Evolutionary conservation across 1,140 invertebrate species (phyloP), one percentile per base, ranked within the genome.

Genomic region (Sarcophaga peregrina): DNA sequence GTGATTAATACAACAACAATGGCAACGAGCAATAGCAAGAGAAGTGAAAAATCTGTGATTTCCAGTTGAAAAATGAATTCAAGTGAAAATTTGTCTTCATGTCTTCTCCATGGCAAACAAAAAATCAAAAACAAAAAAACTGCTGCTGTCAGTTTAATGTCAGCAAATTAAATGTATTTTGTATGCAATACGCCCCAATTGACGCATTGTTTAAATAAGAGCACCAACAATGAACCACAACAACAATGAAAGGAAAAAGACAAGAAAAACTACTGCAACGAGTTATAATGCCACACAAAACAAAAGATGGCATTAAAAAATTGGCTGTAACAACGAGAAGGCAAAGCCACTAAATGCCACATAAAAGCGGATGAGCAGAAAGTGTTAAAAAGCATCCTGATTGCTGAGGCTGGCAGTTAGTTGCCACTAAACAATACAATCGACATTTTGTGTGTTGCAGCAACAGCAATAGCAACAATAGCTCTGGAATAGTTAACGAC

Each of bases 151-250:
- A 80, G 76, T 80, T 80, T 83, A 83, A 83, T 83, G 82, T 83
- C 76, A 80, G 82, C 82, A 80, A 83, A 83, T 83, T 83, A 80
- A 83, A 83, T 68, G 58, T 68, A 83, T 83, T 83, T 78, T 80
- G 78, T 83, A 83, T 83, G 82, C 82, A 80, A 72, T 80, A 58
- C 82, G 82, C 76, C 82, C 46, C 82, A 80, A 37, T 83, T 80
- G 82, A 45, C n/a, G 76, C 76, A 78, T 78, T 78, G 75, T 78
- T 78, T 78, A 78, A 78, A 52, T 50, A 78, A 76, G 45, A 25
- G 45, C n/a, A 76, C 4, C 62, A 72, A 25, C 62, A 72, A 20
- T 6, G 10, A 17, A 2, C 62, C 62, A 72, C 20, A 6, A 20
- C 62, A 20, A 8, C 7, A 17, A 25, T 72, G 6, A 17, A 17